Conservation (phyloP, 2,888 invertebrate genomes). For the Resseliella maxima region DNA sequence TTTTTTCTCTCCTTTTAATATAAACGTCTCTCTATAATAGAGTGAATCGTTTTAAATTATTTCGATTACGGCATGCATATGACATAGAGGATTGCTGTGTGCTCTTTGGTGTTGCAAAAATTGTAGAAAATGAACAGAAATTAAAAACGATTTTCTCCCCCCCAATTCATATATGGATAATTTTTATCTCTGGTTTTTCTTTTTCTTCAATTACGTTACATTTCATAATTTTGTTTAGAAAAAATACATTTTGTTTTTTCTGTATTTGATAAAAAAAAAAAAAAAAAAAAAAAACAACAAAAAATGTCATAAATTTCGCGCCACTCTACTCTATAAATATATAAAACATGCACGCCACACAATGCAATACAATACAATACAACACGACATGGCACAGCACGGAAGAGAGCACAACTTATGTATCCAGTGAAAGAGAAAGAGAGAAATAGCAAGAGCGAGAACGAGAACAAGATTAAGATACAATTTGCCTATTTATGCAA, state of each 20-base stretch:
- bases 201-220: too few relatives aligned
- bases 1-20: too few relatives aligned
- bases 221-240: too few relatives aligned
- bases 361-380: conserved; percentile 20
- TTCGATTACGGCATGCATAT: neutral
- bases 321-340: conserved; percentile 20
- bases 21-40: conserved; percentile 34
- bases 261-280: too few relatives aligned
- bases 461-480: conserved; percentile 36
- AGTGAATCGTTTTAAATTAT: conserved; percentile 24
- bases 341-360: conserved; percentile 39
- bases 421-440: conserved; percentile 10
- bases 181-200: too few relatives aligned
- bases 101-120: too few relatives aligned
- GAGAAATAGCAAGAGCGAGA: conserved; percentile 20
- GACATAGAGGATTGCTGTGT: neutral
- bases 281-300: too few relatives aligned
- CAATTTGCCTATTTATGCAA: conserved; percentile 47
- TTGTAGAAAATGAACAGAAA: too few relatives aligned
- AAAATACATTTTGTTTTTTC: too few relatives aligned
- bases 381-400: conserved; percentile 30
- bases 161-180: too few relatives aligned
- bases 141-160: too few relatives aligned
- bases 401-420: neutral
- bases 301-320: neutral